Conservation (phyloP, 2,113 vertebrate species). For the Cyprinus carpio region DNA sequence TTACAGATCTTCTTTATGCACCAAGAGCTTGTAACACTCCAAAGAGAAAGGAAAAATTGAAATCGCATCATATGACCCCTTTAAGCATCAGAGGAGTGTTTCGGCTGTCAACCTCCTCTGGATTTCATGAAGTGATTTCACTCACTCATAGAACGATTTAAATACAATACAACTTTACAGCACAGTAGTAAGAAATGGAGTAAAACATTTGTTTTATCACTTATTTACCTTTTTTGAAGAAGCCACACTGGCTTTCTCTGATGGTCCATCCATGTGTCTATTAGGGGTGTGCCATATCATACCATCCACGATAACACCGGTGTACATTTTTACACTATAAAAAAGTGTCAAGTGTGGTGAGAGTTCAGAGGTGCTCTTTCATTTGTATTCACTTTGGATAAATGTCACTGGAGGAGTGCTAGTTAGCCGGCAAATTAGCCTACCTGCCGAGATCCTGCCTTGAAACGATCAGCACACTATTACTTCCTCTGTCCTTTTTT, state of each 20-base stretch:
- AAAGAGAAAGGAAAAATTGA: too few relatives aligned
- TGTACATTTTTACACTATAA: too few relatives aligned
- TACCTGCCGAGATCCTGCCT: conserved; percentile 52
- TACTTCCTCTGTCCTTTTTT: conserved; percentile 1
- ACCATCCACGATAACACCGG: too few relatives aligned
- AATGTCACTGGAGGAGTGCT: conserved; percentile 59
- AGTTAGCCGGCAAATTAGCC: conserved; percentile 58
- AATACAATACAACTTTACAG: not conserved
- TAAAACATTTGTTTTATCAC: not conserved
- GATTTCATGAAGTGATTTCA: not conserved
- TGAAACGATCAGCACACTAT: not conserved
- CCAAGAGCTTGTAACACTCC: too few relatives aligned
- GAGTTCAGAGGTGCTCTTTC: not conserved
- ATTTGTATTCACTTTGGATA: conserved; percentile 45
- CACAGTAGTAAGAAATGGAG: not conserved
- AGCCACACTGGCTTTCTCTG: too few relatives aligned
- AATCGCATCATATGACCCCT: too few relatives aligned
- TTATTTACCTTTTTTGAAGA: too few relatives aligned
- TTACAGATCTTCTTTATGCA: too few relatives aligned
- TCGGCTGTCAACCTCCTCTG: not conserved
- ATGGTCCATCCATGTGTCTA: too few relatives aligned
- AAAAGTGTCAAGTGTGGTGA: not conserved
- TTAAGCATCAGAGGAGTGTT: not conserved
- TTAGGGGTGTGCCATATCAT: too few relatives aligned
- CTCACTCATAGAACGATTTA: not conserved